Evolutionary conservation across 92 coral and sea anemone genomes (phyloP).

Genomic region (Palythoa grandiflora): DNA sequence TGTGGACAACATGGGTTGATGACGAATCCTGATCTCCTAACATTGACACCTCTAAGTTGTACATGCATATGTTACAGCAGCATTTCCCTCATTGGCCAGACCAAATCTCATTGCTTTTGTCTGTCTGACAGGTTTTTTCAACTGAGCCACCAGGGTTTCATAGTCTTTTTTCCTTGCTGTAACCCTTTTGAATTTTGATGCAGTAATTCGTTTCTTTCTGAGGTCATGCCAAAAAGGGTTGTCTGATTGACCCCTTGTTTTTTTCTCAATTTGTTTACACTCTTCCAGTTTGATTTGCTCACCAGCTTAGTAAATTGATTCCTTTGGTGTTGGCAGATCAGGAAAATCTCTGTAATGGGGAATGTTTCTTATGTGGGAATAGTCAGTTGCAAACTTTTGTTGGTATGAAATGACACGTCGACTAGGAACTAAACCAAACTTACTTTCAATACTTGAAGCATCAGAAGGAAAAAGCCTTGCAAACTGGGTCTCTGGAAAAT

Average conservation of each 20-base stretch:
- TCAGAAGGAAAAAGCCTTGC: constrained; percentile 19
- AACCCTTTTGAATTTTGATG: too few species aligned
- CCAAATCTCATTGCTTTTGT: background rate
- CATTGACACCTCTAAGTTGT: constrained; percentile 42
- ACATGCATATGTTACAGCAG: constrained; percentile 47
- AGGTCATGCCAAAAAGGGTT: too few species aligned
- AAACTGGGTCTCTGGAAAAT: constrained; percentile 52
- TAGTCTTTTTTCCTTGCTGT: background rate
- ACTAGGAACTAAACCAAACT: constrained; percentile 41
- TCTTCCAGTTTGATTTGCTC: constrained; percentile 26
- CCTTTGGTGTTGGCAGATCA: too few species aligned
- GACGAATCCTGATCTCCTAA: constrained; percentile 52
- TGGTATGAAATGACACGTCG: too few species aligned
- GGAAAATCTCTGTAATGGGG: too few species aligned
- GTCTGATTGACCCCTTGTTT: too few species aligned
- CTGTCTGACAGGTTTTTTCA: constrained; percentile 33
- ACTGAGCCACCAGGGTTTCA: constrained; percentile 40
- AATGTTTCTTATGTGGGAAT: background rate
- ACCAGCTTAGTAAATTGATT: constrained; percentile 34
- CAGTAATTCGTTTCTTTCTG: too few species aligned
- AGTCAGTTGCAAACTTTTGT: too few species aligned
- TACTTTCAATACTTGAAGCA: background rate
- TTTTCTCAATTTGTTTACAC: constrained; percentile 15
- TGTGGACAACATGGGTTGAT: constrained; percentile 68
- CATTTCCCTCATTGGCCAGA: background rate